Base-by-base conservation (phyloP, 2,888 invertebrate genomes). In the Hetaerina titia region DNA sequence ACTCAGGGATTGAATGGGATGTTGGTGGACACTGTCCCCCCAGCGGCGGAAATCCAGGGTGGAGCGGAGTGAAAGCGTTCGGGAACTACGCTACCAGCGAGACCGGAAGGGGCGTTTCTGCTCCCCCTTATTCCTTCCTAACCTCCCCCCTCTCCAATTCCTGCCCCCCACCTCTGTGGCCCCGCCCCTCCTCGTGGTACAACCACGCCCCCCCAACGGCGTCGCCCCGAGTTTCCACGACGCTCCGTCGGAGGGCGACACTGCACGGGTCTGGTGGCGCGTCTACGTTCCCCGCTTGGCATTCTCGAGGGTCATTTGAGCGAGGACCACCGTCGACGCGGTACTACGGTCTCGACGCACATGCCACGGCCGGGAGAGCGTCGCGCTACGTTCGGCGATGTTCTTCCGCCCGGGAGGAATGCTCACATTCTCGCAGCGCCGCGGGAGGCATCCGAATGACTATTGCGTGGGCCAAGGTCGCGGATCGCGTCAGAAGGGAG, bases 161-260 rank as follows among this genome's bases (percentile, higher is more conserved):
- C 56, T 22, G 56, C 92, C 90, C 25, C 60, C n/a, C 58, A n/a
- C 69, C 64, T 56, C 69, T n/a, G 45, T n/a, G 22, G 90, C 90
- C 9, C 90, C 90, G 90, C 90, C 90, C 60, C 90, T 19, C 31
- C 58, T 60, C 90, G 4, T 22, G 58, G 45, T n/a, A 19, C 92
- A n/a, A n/a, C 56, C n/a, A 31, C 64, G 69, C 64, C 63, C 63
- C 92, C 69, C 45, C 31, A 17, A 22, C 69, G 56, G 92, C 92
- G 92, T 69, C 92, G 92, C 92, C 74, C 56, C 56, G 74, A 69
- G 92, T 56, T 92, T 92, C 74, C 69, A 56, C 92, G 92, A 92
- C 92, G 92, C 92, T 92, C 92, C 92, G 92, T 92, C 92, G n/a
- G 92, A 92, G 92, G 92, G 92, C 92, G 92, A 74, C 92, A 92